These are phyloP conservation scores for Axis porcinus DNA, from an alignment of 2,113 vertebrate species.

Conservation along the genomic window DNA sequence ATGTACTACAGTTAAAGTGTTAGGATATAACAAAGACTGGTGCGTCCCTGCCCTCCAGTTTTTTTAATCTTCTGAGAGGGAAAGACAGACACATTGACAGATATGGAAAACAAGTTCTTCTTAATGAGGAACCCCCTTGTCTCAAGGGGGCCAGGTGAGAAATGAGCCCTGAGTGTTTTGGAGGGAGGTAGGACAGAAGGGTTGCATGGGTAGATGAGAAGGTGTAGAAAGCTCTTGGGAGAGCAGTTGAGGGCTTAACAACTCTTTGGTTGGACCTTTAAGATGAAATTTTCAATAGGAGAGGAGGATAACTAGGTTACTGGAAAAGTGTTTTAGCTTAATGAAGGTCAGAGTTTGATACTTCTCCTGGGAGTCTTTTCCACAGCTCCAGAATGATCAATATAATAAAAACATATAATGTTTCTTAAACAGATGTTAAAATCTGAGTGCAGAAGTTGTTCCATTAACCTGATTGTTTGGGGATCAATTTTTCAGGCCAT, in stretches of 20 bases:
- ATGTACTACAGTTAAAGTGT: not conserved
- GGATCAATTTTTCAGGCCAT: slow-evolving; percentile 83
- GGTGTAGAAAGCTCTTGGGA: not conserved
- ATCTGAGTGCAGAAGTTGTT: not conserved
- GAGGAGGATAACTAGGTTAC: not conserved
- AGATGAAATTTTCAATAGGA: not conserved
- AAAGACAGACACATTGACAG: not conserved
- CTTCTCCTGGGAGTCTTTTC: not conserved
- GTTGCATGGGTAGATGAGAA: not conserved
- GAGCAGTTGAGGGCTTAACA: not conserved
- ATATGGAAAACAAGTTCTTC: not conserved
- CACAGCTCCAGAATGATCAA: not conserved
- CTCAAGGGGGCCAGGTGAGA: not conserved
- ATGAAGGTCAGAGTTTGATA: not conserved
- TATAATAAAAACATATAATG: not conserved
- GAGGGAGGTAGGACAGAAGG: not conserved
- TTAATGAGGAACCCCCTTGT: not conserved
- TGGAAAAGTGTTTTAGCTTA: not conserved
- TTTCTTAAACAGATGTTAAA: slow-evolving; percentile 32
- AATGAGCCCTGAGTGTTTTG: not conserved
- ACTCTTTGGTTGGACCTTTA: not conserved
- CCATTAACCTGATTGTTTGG: slow-evolving; percentile 22
- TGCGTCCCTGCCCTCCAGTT: not conserved
- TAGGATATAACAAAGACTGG: not conserved
- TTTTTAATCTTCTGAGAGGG: not conserved